Evolutionary conservation across 2,888 invertebrate species (phyloP).

Genomic region (Plagodis dolabraria): DNA sequence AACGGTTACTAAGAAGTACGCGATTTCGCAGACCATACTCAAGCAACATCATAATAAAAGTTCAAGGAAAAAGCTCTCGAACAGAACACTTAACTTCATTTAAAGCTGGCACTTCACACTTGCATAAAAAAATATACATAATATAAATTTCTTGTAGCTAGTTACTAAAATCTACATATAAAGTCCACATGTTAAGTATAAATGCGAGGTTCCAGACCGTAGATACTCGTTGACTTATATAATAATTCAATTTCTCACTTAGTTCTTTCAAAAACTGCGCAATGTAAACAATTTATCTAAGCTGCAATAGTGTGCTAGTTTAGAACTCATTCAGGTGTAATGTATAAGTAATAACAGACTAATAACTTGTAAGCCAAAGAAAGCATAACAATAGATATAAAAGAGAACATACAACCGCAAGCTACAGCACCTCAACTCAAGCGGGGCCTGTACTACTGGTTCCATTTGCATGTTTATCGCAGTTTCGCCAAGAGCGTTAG

Average conservation of each 20-base stretch:
- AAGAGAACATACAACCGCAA: slow-evolving; percentile 30
- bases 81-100: slow-evolving; percentile 2
- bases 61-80: slow-evolving; percentile 13
- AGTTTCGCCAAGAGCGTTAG: slow-evolving; percentile 30
- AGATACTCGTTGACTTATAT: too few relatives aligned
- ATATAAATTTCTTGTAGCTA: neutral
- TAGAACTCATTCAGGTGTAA: too few relatives aligned
- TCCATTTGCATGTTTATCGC: slow-evolving; percentile 29
- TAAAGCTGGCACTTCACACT: slow-evolving; percentile 10
- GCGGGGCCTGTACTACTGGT: slow-evolving; percentile 3
- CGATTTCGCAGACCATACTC: slow-evolving; percentile 1
- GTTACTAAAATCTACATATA: neutral
- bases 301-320: too few relatives aligned
- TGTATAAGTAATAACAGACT: slow-evolving; percentile 15
- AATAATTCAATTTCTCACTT: too few relatives aligned
- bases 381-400: slow-evolving; percentile 37
- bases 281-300: too few relatives aligned
- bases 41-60: slow-evolving; percentile 1
- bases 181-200: too few relatives aligned
- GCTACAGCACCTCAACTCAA: slow-evolving; percentile 3
- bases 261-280: too few relatives aligned
- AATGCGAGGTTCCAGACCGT: too few relatives aligned
- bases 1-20: neutral
- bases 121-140: slow-evolving; percentile 3
- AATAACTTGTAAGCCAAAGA: slow-evolving; percentile 25